Evolutionary conservation across 37 sponge, comb jelly and placozoan genomes (phyloP).

Genomic region (Cliona cf. orientalis): DNA sequence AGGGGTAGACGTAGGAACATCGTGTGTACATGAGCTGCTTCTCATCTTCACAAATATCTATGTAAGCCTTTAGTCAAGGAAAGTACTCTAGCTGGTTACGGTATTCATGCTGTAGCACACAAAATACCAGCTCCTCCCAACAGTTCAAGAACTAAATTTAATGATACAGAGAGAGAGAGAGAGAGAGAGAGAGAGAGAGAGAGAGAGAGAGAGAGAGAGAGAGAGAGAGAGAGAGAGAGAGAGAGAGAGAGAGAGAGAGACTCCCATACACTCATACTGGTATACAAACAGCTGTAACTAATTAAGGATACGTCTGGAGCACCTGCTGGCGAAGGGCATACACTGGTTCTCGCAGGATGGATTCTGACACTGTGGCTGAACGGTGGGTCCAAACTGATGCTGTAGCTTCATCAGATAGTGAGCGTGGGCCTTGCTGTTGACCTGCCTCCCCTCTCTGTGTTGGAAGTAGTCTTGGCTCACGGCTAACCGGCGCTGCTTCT

Average conservation of each 20-base stretch:
- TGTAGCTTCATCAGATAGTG: conserved; percentile 55
- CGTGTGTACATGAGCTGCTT: conserved; percentile 65
- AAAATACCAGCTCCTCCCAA: neutral
- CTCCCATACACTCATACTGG: neutral
- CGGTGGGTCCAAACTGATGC: neutral
- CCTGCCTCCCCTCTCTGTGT: conserved; percentile 14
- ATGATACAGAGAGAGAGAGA: too few relatives aligned
- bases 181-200: conserved; percentile 19
- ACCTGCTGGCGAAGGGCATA: conserved; percentile 39
- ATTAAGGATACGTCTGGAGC: conserved; percentile 61
- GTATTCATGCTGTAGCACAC: too few relatives aligned
- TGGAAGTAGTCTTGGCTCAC: conserved; percentile 38
- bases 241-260: neutral
- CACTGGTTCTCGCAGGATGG: conserved; percentile 24
- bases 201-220: conserved; percentile 28
- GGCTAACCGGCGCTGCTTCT: conserved; percentile 42
- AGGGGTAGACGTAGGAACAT: conserved; percentile 46
- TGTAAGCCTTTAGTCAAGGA: neutral
- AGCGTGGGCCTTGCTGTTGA: conserved; percentile 38
- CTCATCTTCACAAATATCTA: conserved; percentile 61
- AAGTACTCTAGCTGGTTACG: too few relatives aligned
- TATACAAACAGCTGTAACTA: neutral
- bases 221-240: conserved; percentile 38
- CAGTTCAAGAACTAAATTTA: neutral
- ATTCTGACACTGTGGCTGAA: conserved; percentile 9